These are phyloP conservation scores for Calcarius lapponicus DNA, from an alignment of 2,797 vertebrate species.

Conservation along the genomic window DNA sequence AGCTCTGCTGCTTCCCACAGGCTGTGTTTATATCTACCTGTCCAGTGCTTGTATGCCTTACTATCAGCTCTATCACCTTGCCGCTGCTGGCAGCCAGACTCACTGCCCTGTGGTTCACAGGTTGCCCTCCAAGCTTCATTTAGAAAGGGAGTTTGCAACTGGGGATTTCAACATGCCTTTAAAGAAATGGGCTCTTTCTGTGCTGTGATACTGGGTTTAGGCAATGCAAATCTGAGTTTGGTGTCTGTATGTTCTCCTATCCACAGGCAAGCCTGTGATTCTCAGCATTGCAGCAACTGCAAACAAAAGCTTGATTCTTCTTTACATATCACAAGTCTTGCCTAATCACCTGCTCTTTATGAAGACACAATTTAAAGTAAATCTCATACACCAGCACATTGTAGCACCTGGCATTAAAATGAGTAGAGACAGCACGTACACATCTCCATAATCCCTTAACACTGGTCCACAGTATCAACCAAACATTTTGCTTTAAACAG, in stretches of 20 bases:
- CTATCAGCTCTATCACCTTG: not conserved
- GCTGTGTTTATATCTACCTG: not conserved
- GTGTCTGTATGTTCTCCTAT: not conserved
- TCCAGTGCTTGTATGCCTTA: not conserved
- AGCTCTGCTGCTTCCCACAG: not conserved
- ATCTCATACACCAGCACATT: not conserved
- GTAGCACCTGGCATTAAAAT: not conserved
- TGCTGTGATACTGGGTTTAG: not conserved
- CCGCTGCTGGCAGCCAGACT: not conserved
- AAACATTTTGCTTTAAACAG: not conserved
- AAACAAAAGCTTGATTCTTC: not conserved
- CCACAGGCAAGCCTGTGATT: not conserved
- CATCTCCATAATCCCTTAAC: not conserved
- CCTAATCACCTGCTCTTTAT: not conserved
- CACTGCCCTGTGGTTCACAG: not conserved
- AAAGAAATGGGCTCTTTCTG: not conserved
- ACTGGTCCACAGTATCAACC: not conserved
- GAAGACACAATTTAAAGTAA: not conserved
- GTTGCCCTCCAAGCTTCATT: not conserved
- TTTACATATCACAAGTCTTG: not conserved
- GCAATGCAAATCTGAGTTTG: not conserved
- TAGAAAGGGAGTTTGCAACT: not conserved
- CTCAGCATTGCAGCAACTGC: not conserved
- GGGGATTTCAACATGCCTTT: not conserved
- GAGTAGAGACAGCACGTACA: rapidly evolving